Conservation (phyloP, 1,140 invertebrate species). For the Dendroctonus valens region DNA sequence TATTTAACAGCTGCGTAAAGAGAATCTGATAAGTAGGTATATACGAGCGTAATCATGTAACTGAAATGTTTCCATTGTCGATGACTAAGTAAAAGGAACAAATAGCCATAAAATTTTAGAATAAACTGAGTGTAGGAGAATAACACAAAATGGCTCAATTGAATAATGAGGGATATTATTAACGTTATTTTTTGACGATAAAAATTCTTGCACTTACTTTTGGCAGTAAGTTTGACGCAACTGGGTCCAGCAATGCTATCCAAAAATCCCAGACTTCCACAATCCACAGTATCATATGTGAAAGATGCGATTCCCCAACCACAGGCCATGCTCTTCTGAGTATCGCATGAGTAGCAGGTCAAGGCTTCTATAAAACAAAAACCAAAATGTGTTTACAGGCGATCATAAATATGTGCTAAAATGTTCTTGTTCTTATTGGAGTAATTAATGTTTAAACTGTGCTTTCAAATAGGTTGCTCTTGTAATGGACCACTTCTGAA, state of each 20-base stretch:
- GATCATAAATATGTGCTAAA: not conserved
- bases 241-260: constrained; percentile 34
- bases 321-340: constrained; percentile 35
- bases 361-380: constrained; percentile 36
- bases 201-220: constrained; percentile 33
- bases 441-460: too few relatives aligned
- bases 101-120: too few relatives aligned
- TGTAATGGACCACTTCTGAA: too few relatives aligned
- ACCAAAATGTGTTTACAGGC: constrained; percentile 5
- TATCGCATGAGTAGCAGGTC: constrained; percentile 41
- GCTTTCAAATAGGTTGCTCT: too few relatives aligned
- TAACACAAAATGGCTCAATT: too few relatives aligned
- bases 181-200: not conserved
- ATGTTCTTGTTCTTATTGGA: not conserved
- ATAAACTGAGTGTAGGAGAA: not conserved
- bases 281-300: constrained; percentile 37
- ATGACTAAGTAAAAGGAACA: too few relatives aligned
- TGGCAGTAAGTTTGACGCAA: constrained; percentile 41
- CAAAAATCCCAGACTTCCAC: constrained; percentile 35
- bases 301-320: constrained; percentile 40
- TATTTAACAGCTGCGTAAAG: too few relatives aligned
- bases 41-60: too few relatives aligned
- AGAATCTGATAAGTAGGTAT: too few relatives aligned
- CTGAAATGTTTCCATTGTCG: too few relatives aligned
- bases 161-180: too few relatives aligned